Evolutionary conservation across 1,140 invertebrate species (phyloP).

Genomic region (Dolichoris vasculosae): DNA sequence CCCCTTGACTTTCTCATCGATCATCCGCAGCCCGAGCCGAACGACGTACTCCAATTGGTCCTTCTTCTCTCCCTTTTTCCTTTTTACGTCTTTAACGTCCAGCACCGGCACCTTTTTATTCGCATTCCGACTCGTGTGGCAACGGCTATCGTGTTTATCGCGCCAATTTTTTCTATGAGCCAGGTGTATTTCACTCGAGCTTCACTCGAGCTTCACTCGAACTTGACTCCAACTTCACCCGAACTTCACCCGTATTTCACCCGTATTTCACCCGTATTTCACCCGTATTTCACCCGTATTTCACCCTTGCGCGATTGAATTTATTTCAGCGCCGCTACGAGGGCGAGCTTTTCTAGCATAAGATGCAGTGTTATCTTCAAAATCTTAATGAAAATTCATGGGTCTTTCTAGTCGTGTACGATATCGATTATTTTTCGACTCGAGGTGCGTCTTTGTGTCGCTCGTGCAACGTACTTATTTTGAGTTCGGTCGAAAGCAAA

Average conservation of each 20-base stretch:
- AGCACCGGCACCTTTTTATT: neutral
- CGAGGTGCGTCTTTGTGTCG: too few relatives aligned
- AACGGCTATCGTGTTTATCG: conserved; percentile 8
- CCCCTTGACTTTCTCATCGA: conserved; percentile 70
- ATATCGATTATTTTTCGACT: neutral
- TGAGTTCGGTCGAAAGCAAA: too few relatives aligned
- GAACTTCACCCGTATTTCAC: too few relatives aligned
- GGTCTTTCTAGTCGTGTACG: too few relatives aligned
- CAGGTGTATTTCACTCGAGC: neutral
- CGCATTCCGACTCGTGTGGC: neutral
- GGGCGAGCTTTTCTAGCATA: neutral
- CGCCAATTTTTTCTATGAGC: neutral
- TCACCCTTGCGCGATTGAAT: neutral
- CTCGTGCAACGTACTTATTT: neutral
- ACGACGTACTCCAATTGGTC: conserved; percentile 55
- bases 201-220: too few relatives aligned
- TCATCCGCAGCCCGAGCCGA: conserved; percentile 67
- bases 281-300: neutral
- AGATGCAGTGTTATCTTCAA: neutral
- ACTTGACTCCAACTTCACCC: too few relatives aligned
- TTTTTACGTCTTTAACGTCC: conserved; percentile 30
- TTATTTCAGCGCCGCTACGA: neutral
- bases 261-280: too few relatives aligned
- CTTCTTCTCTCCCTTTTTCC: conserved; percentile 50
- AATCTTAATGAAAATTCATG: neutral